Percentiles rank a stretch among this genome's conserved stretches.
phyloP scores from a whole-genome alignment of 2,797 vertebrate species.

The Clarias fuscus region DNA sequence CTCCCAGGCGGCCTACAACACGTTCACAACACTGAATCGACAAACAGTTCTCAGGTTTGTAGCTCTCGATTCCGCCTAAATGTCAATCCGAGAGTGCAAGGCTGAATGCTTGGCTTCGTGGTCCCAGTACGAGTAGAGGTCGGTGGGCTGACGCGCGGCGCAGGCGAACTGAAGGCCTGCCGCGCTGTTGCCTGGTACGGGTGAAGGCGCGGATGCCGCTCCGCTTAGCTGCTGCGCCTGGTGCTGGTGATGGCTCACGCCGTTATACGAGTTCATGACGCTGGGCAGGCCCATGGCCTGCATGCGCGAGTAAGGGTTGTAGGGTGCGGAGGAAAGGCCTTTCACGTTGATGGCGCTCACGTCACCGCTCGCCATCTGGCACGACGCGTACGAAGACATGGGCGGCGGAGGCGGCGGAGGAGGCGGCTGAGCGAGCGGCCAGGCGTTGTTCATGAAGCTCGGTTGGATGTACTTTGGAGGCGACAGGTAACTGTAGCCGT shows the following conservation, averaged over 20 bases:
- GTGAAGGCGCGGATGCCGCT: slow-evolving; percentile 79
- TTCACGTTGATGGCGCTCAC: slow-evolving; percentile 89
- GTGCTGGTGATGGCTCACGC: slow-evolving; percentile 88
- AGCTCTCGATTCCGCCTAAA: slow-evolving; percentile 62
- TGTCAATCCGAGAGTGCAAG: slow-evolving; percentile 89
- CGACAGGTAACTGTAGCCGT: slow-evolving; percentile 92
- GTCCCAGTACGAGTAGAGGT: slow-evolving; percentile 98
- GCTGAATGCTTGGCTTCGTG: slow-evolving; percentile 94
- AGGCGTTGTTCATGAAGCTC: slow-evolving; percentile 95
- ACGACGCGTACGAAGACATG: slow-evolving; percentile 91
- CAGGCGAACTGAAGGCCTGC: slow-evolving; percentile 94
- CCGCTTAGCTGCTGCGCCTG: slow-evolving; percentile 88
- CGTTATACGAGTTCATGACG: slow-evolving; percentile 98
- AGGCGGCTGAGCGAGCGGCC: slow-evolving; percentile 78
- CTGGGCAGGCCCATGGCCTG: slow-evolving; percentile 92
- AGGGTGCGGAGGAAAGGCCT: slow-evolving; percentile 86
- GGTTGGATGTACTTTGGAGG: slow-evolving; percentile 97
- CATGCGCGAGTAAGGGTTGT: slow-evolving; percentile 91
- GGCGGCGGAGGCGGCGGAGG: slow-evolving; percentile 86
- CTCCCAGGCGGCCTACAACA: slow-evolving; percentile 34
- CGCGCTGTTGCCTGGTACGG: slow-evolving; percentile 82
- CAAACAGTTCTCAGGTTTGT: slow-evolving; percentile 8
- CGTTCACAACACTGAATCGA: slow-evolving; percentile 3
- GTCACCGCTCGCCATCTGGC: slow-evolving; percentile 89
- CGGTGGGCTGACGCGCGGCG: slow-evolving; percentile 91